A percentile compares a stretch with the other conserved stretches of the same genome.
Conservation (phyloP, 2,888 invertebrate species). For the Apodemia duryi region DNA sequence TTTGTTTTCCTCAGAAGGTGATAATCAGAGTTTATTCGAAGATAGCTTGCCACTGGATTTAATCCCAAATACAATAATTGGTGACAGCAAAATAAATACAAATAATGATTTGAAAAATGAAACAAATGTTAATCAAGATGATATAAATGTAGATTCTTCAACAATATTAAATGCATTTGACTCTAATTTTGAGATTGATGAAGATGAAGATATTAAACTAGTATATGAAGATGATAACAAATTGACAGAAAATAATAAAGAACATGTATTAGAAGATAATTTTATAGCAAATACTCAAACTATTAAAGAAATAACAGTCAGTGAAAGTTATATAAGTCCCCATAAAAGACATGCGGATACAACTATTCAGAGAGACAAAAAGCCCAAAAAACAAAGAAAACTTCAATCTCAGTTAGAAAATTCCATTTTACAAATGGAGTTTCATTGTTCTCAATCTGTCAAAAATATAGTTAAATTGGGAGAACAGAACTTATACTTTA, state of each 20-base stretch:
- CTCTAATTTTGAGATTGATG: slow-evolving; percentile 46
- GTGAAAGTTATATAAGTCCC: slow-evolving; percentile 43
- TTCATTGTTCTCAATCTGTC: slow-evolving; percentile 38
- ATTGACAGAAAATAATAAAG: slow-evolving; percentile 20
- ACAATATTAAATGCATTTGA: slow-evolving; percentile 56
- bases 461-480: slow-evolving; percentile 33
- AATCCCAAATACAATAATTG: slow-evolving; percentile 66
- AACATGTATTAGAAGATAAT: slow-evolving; percentile 19
- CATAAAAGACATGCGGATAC: slow-evolving; percentile 43
- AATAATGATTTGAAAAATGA: slow-evolving; percentile 30
- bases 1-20: slow-evolving; percentile 66
- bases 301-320: slow-evolving; percentile 36
- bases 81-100: slow-evolving; percentile 42
- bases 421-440: slow-evolving; percentile 24
- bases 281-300: slow-evolving; percentile 43
- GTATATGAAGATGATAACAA: slow-evolving; percentile 55
- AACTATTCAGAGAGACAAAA: slow-evolving; percentile 8
- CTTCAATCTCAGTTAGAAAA: slow-evolving; percentile 22
- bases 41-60: slow-evolving; percentile 78
- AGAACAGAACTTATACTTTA: slow-evolving; percentile 36
- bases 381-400: slow-evolving; percentile 40
- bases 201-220: slow-evolving; percentile 61
- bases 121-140: slow-evolving; percentile 25
- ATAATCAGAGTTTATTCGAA: slow-evolving; percentile 78
- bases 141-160: slow-evolving; percentile 44